Base-by-base conservation (phyloP, 2,888 invertebrate species). In the Argynnis bischoffii region DNA sequence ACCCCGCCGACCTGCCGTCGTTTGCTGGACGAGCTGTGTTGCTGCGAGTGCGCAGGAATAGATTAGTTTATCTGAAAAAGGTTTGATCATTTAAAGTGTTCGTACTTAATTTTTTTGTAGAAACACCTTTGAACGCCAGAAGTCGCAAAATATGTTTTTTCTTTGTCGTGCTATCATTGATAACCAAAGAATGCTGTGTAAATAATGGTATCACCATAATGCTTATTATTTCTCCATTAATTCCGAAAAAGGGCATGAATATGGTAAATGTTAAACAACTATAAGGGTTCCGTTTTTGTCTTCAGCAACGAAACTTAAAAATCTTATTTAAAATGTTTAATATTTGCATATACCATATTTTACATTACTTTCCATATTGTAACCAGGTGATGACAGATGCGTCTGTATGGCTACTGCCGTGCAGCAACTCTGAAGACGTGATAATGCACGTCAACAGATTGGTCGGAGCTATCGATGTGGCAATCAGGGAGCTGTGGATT, bases 11-110 rank as follows among this genome's bases (percentile, higher is more conserved):
- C 74, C 88, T 96, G 77, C 96, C 97, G 0, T 94, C 94, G 57
- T 96, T 94, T 79, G 94, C 96, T 0, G 97, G 98, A 0, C 92
- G 95, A 64, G 96, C 96, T 0, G 90, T 95, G 64, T 93, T 95
- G 78, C 93, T 96, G 46, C 91, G 93, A 68, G 93, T 95, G 85
- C 95, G 96, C 79, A 94, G 95, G 78, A 94, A 95, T 69, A 88
- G 95, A 15, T 84, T 97, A 16, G 78, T 90, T 14, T 93, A 94
- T 78, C 81, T 95, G 41, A 94, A 94, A 75, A 92, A 94, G 80
- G 94, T 95, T 21, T 18, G 2, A 55, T 41, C 35, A 41, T 41
- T 41, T 11, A 41, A 41, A 11, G 1, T 41, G 35, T 41, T 11
- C 11, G 11, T 41, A 41, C 2, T 41, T 2, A 11, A 41, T 8